Evolutionary conservation across 2,113 vertebrate genomes (phyloP), one percentile per base, ranked within the genome.

Genomic region (Sturnus vulgaris): DNA sequence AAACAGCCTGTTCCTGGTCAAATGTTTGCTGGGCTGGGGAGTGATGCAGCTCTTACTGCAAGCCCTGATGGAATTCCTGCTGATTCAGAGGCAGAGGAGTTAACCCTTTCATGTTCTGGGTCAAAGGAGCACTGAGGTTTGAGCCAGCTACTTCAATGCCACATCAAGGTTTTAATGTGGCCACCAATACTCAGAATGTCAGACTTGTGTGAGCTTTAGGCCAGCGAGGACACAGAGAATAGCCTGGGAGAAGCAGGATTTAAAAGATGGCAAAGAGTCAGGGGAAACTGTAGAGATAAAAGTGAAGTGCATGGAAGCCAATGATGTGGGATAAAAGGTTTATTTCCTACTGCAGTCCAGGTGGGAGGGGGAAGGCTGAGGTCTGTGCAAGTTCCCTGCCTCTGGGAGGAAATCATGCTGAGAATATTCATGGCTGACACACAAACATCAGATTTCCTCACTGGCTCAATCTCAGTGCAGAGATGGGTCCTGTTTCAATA

Each of bases 261-360:
- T 95, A 70, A 87, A 91, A 81, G 90, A 87, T 93, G 84, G 87
- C 94, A 89, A 83, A 77, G 84, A 93, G 90, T 95, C 84, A 78
- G 84, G 50, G 84, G 47, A 77, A 93, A 40, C 40, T 12, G 44
- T 30, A 3, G 77, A 94, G 92, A 93, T 73, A 81, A 95, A 93
- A 95, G 90, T 17, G 31, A 73, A 95, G 68, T 24, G 73, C 75
- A 71, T 44, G 79, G 94, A 91, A 90, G 89, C 63, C 94, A 95
- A 46, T 37, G 35, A 72, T 92, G 93, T 94, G 76, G 89, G 95
- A 91, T 95, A 65, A 96, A 94, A 91, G 91, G 71, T 92, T 96
- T 88, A 70, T 92, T 91, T 91, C 83, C 83, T 53, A 9, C 81
- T 52, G 83, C 25, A 80, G 63, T 5, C 1, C 0, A 25, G 75